These are phyloP conservation scores for Ichneumoninae sp. DNA, from an alignment of 2,888 invertebrate genomes.

Conservation along the genomic window DNA sequence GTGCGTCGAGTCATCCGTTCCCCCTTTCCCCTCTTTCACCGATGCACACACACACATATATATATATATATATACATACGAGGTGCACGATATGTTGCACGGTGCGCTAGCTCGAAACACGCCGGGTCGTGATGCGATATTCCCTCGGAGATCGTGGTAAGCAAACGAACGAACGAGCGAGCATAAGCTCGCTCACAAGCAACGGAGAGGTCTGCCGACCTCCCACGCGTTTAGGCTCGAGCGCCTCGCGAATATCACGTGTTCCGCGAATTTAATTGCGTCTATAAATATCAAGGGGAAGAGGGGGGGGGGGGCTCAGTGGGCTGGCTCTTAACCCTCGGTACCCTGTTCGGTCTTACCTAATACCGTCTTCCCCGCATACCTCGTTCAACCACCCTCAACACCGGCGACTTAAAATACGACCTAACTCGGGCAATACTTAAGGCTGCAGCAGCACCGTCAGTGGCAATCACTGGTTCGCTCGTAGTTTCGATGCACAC, in stretches of 20 bases:
- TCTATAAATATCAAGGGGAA: constrained; percentile 78
- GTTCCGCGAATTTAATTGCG: constrained; percentile 80
- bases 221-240: constrained; percentile 69
- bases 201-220: constrained; percentile 53
- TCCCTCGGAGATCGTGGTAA: constrained; percentile 19
- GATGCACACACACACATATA: constrained; percentile 39
- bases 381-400: constrained; percentile 40
- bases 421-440: constrained; percentile 40
- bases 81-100: constrained; percentile 33
- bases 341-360: constrained; percentile 40
- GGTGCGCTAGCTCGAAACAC: constrained; percentile 34
- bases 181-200: constrained; percentile 11
- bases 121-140: constrained; percentile 28
- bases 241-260: constrained; percentile 70
- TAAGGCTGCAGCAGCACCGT: constrained; percentile 32
- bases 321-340: constrained; percentile 30
- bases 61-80: constrained; percentile 30
- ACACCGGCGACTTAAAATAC: constrained; percentile 51
- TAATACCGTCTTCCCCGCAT: constrained; percentile 35
- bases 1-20: constrained; percentile 14
- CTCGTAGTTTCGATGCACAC: not conserved
- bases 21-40: constrained; percentile 31
- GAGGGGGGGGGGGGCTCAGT: constrained; percentile 15
- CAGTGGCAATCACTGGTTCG: constrained; percentile 19
- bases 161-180: constrained; percentile 29